A percentile compares a stretch with the other conserved stretches of the same genome.
Evolutionary conservation across 2,888 invertebrate species (phyloP).

Genomic region (Pachydiplax longipennis): DNA sequence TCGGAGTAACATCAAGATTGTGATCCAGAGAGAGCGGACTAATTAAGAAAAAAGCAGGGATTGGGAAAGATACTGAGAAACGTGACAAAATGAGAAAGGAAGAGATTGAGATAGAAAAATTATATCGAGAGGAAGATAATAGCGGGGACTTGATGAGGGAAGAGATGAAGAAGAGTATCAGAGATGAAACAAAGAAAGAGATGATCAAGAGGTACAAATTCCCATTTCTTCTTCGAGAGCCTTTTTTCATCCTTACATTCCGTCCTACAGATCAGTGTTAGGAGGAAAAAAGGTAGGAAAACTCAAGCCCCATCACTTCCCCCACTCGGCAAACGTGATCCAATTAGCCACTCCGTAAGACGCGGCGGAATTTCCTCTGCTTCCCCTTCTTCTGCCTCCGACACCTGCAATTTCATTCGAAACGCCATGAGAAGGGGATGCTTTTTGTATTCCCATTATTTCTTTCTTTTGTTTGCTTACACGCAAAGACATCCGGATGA

Average conservation of each 20-base stretch:
- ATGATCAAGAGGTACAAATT: neutral
- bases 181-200: neutral
- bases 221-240: neutral
- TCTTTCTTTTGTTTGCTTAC: neutral
- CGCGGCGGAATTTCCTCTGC: neutral
- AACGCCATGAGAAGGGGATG: neutral
- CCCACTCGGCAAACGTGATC: conserved; percentile 18
- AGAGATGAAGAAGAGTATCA: neutral
- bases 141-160: neutral
- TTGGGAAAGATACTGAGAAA: neutral
- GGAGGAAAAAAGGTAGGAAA: neutral
- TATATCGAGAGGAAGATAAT: too few species aligned
- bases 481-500: neutral
- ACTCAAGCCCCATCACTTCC: conserved; percentile 7
- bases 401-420: conserved; percentile 1
- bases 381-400: neutral
- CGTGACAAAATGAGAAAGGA: neutral
- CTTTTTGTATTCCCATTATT: conserved; percentile 1
- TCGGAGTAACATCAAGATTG: too few species aligned
- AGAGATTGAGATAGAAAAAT: neutral
- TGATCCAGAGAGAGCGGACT: neutral
- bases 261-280: neutral
- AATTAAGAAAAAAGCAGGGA: neutral
- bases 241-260: neutral
- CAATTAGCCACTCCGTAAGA: conserved; percentile 40